Conservation (phyloP, 2,888 invertebrate genomes). For the Cinara cedri region DNA sequence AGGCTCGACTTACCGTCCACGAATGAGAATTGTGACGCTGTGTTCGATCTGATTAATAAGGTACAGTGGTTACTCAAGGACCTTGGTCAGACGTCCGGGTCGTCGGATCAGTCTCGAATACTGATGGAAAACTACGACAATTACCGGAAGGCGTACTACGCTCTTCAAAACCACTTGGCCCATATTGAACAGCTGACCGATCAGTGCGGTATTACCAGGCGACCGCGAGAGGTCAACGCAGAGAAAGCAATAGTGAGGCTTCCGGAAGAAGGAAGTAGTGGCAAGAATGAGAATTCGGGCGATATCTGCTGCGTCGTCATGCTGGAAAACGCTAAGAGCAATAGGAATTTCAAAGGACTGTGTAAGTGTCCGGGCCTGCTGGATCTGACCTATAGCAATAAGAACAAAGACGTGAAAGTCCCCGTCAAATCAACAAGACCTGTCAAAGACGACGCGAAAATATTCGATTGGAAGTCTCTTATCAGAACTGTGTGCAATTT, state of each 20-base stretch:
- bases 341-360: neutral
- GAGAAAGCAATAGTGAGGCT: neutral
- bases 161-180: neutral
- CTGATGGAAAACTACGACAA: neutral
- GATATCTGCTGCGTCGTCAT: neutral
- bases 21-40: neutral
- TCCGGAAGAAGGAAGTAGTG: neutral
- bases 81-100: neutral
- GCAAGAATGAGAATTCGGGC: neutral
- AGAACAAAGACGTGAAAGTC: neutral
- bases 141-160: neutral
- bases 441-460: no score
- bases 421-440: no score
- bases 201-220: no score
- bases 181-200: neutral
- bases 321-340: no score
- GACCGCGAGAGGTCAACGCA: neutral
- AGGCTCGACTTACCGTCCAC: neutral
- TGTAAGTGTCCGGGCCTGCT: conserved; percentile 6
- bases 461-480: no score
- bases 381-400: neutral
- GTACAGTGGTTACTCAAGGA: neutral
- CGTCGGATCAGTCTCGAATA: neutral
- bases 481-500: no score
- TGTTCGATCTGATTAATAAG: neutral